Percentiles rank a stretch among this genome's conserved stretches.
Evolutionary conservation across 2,797 vertebrate genomes (phyloP).

Genomic region (Enteromius paludinosus): DNA sequence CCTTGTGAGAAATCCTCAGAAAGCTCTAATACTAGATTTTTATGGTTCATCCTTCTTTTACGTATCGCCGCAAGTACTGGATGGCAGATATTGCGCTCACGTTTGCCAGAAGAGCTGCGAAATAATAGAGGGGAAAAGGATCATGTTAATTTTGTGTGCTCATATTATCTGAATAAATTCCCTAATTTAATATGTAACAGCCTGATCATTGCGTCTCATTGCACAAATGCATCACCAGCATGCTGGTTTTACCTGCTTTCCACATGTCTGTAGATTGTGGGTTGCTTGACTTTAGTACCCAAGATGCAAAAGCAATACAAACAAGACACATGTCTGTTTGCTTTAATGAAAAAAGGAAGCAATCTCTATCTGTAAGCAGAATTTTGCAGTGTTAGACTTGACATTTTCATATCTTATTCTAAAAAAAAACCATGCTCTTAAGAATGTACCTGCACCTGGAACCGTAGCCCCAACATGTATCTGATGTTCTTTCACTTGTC

Average conservation of each 20-base stretch:
- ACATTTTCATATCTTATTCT: not conserved
- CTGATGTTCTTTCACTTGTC: conserved; percentile 49
- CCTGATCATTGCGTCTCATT: conserved; percentile 26
- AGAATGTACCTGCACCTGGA: conserved; percentile 64
- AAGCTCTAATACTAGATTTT: conserved; percentile 52
- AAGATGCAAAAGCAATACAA: conserved; percentile 93
- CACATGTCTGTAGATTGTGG: conserved; percentile 88
- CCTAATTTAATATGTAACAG: conserved; percentile 34
- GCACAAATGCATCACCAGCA: not conserved
- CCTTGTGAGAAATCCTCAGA: conserved; percentile 65
- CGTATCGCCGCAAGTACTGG: conserved; percentile 87
- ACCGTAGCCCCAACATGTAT: conserved; percentile 41
- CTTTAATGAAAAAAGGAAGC: conserved; percentile 71
- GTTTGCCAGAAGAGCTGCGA: conserved; percentile 90
- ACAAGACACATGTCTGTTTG: conserved; percentile 94
- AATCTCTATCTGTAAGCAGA: conserved; percentile 68
- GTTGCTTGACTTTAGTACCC: conserved; percentile 91
- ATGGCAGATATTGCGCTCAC: conserved; percentile 94
- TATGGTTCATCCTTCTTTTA: conserved; percentile 67
- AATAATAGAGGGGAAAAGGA: conserved; percentile 55
- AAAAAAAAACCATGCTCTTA: not conserved
- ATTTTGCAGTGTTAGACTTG: conserved; percentile 7
- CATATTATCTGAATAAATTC: conserved; percentile 43
- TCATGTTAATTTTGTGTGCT: conserved; percentile 50
- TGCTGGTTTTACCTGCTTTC: conserved; percentile 87